phyloP scores from a whole-genome alignment of 2,888 invertebrate genomes.

The Spialia ferax region DNA sequence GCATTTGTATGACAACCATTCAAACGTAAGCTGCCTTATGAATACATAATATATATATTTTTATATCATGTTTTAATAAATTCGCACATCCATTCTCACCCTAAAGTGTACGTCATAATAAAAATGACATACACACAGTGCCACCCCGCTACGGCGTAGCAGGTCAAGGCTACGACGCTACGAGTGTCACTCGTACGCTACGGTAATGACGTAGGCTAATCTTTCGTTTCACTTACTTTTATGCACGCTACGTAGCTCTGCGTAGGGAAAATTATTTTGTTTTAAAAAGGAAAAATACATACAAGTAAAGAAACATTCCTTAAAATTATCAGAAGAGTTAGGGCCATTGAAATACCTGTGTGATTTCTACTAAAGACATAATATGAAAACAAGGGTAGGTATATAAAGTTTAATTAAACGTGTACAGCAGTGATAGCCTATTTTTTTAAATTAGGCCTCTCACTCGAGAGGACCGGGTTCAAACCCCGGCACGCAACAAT shows the following conservation, averaged over 20 bases:
- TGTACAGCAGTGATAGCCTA: too few relatives aligned
- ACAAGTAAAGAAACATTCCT: too few relatives aligned
- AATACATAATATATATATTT: neutral
- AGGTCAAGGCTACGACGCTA: slow-evolving; percentile 24
- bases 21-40: neutral
- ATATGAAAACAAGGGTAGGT: too few relatives aligned
- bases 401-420: too few relatives aligned
- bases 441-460: too few relatives aligned
- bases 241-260: neutral
- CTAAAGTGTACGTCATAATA: neutral
- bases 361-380: too few relatives aligned
- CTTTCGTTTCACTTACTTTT: slow-evolving; percentile 13
- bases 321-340: neutral
- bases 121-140: slow-evolving; percentile 3
- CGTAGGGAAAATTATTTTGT: neutral
- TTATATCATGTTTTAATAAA: neutral
- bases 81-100: neutral
- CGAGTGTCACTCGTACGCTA: neutral
- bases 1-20: too few relatives aligned
- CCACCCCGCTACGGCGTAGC: slow-evolving; percentile 23
- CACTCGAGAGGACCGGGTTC: too few relatives aligned
- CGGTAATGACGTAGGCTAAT: slow-evolving; percentile 1
- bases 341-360: neutral
- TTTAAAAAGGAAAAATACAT: neutral
- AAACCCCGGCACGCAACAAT: too few relatives aligned